A percentile compares a stretch with the other conserved stretches of the same genome.
Conservation (phyloP, 2,888 invertebrate species). For the Diarsia dahlii region DNA sequence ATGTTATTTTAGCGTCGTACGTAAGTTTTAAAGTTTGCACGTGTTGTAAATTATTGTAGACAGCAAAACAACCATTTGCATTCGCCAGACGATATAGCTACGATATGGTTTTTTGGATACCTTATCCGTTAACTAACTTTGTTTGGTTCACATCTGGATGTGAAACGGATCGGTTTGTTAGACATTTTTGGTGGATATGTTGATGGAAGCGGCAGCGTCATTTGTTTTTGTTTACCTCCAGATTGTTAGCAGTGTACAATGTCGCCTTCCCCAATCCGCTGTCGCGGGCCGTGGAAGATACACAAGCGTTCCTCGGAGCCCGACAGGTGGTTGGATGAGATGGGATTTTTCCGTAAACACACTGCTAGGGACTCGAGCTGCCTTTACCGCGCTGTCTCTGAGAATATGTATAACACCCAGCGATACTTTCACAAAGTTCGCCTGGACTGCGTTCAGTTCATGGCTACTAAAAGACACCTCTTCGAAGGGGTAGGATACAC, state of each 20-base stretch:
- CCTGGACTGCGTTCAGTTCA: conserved; percentile 93
- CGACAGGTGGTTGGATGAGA: conserved; percentile 95
- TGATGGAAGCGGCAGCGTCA: conserved; percentile 77
- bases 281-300: conserved; percentile 88
- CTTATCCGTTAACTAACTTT: conserved; percentile 36
- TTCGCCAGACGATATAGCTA: conserved; percentile 84
- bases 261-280: conserved; percentile 87
- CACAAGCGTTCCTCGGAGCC: conserved; percentile 88
- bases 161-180: conserved; percentile 48
- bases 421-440: conserved; percentile 94
- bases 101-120: conserved; percentile 83
- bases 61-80: conserved; percentile 89
- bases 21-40: conserved; percentile 82
- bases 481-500: conserved; percentile 91
- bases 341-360: conserved; percentile 96
- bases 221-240: conserved; percentile 90
- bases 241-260: conserved; percentile 85
- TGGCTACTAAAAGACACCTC: conserved; percentile 91
- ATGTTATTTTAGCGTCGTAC: conserved; percentile 68
- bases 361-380: conserved; percentile 97
- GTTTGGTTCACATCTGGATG: conserved; percentile 44
- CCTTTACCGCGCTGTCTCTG: conserved; percentile 96
- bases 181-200: conserved; percentile 58
- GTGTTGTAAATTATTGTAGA: conserved; percentile 86
- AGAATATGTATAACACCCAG: conserved; percentile 94